Evolutionary conservation across 2,888 invertebrate genomes (phyloP), one percentile per base, ranked within the genome.

Genomic region (Lobophora halterata): DNA sequence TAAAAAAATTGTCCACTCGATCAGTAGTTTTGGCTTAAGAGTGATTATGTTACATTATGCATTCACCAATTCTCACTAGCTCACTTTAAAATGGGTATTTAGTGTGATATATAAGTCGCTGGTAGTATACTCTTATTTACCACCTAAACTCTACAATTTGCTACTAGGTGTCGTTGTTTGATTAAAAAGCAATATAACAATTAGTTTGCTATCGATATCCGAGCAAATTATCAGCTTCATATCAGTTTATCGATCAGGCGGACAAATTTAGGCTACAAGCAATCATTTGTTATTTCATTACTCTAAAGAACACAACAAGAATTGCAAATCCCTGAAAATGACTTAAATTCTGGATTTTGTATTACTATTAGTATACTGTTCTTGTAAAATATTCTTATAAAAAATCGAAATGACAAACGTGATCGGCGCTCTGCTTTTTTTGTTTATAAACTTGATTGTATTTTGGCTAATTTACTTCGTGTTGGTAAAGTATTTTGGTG

Each of bases 391-490:
- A 17, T 17, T 17, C 7, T 11, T 1, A 21, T 10, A 4, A 3
- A 3, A 12, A 4, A n/a, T 14, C 4, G 62, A 58, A 56, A 74
- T 69, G 66, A 33, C 58, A 1, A 65, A 67, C 29, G 30, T 79
- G 6, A 46, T 49, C 0, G 60, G 58, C 3, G 56, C 74, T 13
- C 33, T 81, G 2, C 21, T 72, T 10, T 79, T 80, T 50, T 64
- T 82, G 65, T 28, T 55, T 0, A 1, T 75, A 0, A 79, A 79
- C 33, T 58, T 83, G 20, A 26, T 65, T 0, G 27, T 81, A 1
- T 77, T 83, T 46, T 77, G 69, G 67, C 13, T 71, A 3, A 55
- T 83, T 6, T 83, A 83, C 38, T 67, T 58, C 1, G 32, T 76
- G 1, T 46, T 81, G 3, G 61, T 79, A 5, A 71, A 49, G 46